Percentiles rank a stretch among this genome's conserved stretches.
These are phyloP conservation scores for Agonopterix alstromeriana DNA, from an alignment of 2,888 invertebrate genomes.

Conservation along the genomic window DNA sequence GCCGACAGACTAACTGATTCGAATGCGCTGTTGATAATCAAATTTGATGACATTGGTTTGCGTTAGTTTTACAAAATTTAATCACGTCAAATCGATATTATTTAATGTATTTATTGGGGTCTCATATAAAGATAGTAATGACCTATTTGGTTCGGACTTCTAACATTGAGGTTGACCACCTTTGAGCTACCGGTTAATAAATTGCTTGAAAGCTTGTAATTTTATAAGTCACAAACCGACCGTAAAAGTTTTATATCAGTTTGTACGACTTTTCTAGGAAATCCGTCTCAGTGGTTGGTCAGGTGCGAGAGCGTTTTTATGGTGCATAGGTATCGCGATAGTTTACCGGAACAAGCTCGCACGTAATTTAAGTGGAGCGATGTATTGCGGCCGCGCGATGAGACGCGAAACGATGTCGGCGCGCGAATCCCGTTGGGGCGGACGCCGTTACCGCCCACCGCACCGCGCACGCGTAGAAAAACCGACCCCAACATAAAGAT, in stretches of 20 bases:
- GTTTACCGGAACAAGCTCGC: constrained; percentile 67
- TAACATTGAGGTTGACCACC: too few relatives aligned
- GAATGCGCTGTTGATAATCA: constrained; percentile 12
- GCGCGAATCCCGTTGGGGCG: constrained; percentile 69
- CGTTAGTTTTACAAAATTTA: too few relatives aligned
- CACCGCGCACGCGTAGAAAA: constrained; percentile 65
- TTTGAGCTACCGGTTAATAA: too few relatives aligned
- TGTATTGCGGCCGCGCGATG: constrained; percentile 70
- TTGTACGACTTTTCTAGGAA: background rate
- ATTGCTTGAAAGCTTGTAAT: too few relatives aligned
- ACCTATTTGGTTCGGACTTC: too few relatives aligned
- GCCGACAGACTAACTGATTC: constrained; percentile 31
- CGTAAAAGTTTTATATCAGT: background rate
- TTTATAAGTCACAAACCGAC: too few relatives aligned
- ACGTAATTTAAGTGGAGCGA: constrained; percentile 69
- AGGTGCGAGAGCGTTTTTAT: constrained; percentile 37
- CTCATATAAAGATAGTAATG: too few relatives aligned
- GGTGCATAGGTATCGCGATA: constrained; percentile 36
- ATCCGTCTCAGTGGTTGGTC: constrained; percentile 6
- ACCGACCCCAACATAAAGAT: constrained; percentile 62
- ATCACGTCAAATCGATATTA: too few relatives aligned
- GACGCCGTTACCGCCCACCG: constrained; percentile 71
- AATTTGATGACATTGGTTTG: too few relatives aligned
- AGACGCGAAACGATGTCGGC: constrained; percentile 70
- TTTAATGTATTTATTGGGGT: too few relatives aligned